Evolutionary conservation across 64 coral and sea anemone genomes (phyloP).

Genomic region (Stylophora pistillata): DNA sequence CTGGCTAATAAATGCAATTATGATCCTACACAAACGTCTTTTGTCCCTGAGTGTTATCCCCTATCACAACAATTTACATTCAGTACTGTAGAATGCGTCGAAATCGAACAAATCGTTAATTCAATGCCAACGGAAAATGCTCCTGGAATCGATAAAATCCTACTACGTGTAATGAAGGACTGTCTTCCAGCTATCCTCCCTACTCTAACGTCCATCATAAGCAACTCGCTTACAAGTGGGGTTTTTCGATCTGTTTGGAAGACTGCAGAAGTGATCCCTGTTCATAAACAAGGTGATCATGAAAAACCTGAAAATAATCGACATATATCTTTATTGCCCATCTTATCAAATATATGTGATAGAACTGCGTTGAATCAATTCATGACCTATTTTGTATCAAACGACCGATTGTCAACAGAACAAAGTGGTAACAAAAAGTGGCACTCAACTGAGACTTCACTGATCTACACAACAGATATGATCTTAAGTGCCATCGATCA

Average conservation of each 20-base stretch:
- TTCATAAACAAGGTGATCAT: no score
- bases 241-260: slow-evolving; percentile 45
- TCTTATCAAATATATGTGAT: slow-evolving; percentile 65
- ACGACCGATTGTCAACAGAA: slow-evolving; percentile 43
- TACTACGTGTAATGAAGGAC: slow-evolving; percentile 46
- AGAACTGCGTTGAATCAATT: no score
- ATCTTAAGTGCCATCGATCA: background rate
- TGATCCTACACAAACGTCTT: background rate
- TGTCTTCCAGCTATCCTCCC: slow-evolving; percentile 25
- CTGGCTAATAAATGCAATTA: background rate
- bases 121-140: slow-evolving; percentile 7
- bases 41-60: background rate
- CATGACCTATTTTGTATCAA: slow-evolving; percentile 50
- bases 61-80: background rate
- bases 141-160: slow-evolving; percentile 39
- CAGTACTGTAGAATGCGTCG: background rate
- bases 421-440: slow-evolving; percentile 45
- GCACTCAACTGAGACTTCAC: slow-evolving; percentile 55
- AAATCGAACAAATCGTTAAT: background rate
- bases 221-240: slow-evolving; percentile 21
- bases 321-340: slow-evolving; percentile 35
- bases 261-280: slow-evolving; percentile 32
- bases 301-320: slow-evolving; percentile 26
- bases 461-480: background rate
- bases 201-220: slow-evolving; percentile 30